Evolutionary conservation across 2,113 vertebrate species (phyloP).

Genomic region (Corythaeola cristata): DNA sequence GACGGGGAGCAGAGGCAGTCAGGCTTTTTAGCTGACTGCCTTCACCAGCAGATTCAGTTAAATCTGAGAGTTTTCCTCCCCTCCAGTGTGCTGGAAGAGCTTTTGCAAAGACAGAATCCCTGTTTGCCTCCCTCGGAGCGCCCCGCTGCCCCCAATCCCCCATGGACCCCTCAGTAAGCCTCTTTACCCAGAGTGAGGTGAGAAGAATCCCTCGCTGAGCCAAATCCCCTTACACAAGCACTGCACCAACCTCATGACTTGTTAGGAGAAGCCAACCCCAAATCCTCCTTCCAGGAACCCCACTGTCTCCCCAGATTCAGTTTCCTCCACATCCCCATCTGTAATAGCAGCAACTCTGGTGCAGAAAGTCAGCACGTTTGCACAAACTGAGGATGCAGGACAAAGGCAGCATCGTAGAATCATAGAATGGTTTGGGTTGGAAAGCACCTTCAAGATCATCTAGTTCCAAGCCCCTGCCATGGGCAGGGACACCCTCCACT

Average conservation of each 20-base stretch:
- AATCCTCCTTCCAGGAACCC: not conserved
- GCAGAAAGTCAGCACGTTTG: not conserved
- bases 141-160: not conserved
- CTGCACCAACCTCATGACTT: not conserved
- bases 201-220: not conserved
- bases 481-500: too few species aligned
- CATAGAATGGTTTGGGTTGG: too few species aligned
- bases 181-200: not conserved
- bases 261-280: not conserved
- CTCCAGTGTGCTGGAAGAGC: not conserved
- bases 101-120: not conserved
- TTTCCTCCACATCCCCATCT: not conserved
- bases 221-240: slow-evolving; percentile 5
- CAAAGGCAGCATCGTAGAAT: not conserved
- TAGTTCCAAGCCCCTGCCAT: too few species aligned
- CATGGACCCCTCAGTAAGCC: not conserved
- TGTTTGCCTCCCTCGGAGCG: accelerated
- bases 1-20: accelerated
- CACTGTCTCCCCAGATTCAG: not conserved
- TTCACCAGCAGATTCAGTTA: not conserved
- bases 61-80: not conserved
- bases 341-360: not conserved
- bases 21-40: not conserved
- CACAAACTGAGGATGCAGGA: not conserved
- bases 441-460: too few species aligned